These are phyloP conservation scores for Melanotaenia duboulayi DNA, from an alignment of 2,113 vertebrate genomes.

Conservation along the genomic window DNA sequence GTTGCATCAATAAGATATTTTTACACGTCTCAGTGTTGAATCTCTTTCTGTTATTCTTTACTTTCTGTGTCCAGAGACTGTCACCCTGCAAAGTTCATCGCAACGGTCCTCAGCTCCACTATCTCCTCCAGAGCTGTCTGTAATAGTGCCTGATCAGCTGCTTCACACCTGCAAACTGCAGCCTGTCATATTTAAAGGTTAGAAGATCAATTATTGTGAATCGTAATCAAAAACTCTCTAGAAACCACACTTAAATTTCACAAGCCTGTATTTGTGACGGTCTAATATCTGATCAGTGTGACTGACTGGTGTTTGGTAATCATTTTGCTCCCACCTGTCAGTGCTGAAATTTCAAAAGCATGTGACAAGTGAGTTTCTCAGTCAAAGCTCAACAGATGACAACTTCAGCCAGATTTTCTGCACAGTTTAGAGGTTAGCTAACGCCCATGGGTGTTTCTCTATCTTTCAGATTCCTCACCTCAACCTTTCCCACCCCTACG, in stretches of 20 bases:
- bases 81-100: constrained; percentile 75
- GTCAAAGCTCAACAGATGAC: constrained; percentile 52
- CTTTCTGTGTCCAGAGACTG: constrained; percentile 74
- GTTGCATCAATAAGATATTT: background rate
- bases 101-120: constrained; percentile 80
- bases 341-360: constrained; percentile 8
- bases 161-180: constrained; percentile 92
- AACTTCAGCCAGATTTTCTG: constrained; percentile 5
- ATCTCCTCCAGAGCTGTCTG: constrained; percentile 82
- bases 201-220: background rate
- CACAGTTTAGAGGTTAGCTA: constrained; percentile 49
- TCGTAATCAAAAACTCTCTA: background rate
- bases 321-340: constrained; percentile 12
- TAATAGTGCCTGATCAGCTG: constrained; percentile 92
- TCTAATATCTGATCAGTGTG: background rate
- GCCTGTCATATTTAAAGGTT: constrained; percentile 97
- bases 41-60: constrained; percentile 15
- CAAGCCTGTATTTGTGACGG: constrained; percentile 3
- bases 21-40: constrained; percentile 10
- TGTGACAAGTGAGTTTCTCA: constrained; percentile 9
- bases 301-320: background rate
- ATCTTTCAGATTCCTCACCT: background rate
- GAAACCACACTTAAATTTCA: constrained; percentile 4
- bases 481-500: constrained; percentile 25
- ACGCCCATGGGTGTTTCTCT: constrained; percentile 35